Evolutionary conservation across 2,113 vertebrate species (phyloP), one percentile per base, ranked within the genome.

Genomic region (Colossoma macropomum): DNA sequence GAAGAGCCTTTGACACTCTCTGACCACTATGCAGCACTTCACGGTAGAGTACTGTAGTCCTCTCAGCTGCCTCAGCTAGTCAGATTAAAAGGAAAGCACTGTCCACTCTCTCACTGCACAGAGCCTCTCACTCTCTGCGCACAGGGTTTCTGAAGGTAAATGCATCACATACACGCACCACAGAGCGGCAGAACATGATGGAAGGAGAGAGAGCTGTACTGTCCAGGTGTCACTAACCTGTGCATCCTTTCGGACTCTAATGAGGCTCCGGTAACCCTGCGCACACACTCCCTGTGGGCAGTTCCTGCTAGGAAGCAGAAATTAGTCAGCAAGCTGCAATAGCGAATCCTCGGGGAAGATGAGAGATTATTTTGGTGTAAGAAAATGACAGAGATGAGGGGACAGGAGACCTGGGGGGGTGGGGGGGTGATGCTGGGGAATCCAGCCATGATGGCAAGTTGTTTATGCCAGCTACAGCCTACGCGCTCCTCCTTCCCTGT

Each of bases 171-270:
- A 65, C 68, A 73, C 28, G 54, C 59, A 54, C 38, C 62, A 60
- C 21, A 50, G 0, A 77, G 52, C 73, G 41, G 38, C 16, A 62
- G 28, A 28, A 12, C 52, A 54, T 69, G n/a, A 60, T 85, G 79
- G 78, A 63, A 3, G 8, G 41, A 60, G 38, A 11, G 68, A 41
- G 41, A 56, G 48, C 23, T 73, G 34, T 62, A 41, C 56, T 52
- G 66, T 34, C 79, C 82, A 69, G 54, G 76, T 79, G 75, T 63
- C 45, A 77, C 52, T 84, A 77, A 81, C 68, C 60, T 79, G 16
- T 75, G 45, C 85, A 38, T 82, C 21, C n/a, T 86, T 72, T 70
- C 48, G 41, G 73, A 54, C 66, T 68, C 23, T 86, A 83, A 81
- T 86, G 81, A 86, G 82, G 54, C 56, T 52, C 60, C 54, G 56